These are phyloP conservation scores for Anableps anableps DNA, from an alignment of 2,797 vertebrate species.

Conservation along the genomic window DNA sequence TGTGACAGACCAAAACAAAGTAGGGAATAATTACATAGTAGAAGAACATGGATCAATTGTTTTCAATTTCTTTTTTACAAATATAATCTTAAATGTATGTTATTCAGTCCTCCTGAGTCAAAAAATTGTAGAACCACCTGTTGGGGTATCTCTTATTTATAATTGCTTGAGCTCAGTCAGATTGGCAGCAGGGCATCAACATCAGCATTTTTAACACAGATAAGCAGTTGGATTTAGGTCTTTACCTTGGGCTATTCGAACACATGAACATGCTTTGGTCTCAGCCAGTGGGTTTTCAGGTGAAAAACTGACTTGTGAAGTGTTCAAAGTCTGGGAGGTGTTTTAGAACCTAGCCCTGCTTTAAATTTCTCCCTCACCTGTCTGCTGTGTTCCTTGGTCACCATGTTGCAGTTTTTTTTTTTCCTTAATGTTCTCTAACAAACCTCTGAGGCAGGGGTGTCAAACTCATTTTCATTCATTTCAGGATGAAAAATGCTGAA, in stretches of 20 bases:
- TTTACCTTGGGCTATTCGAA: background rate
- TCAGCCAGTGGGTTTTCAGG: background rate
- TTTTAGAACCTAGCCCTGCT: background rate
- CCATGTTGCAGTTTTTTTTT: background rate
- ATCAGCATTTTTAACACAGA: background rate
- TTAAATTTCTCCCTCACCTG: background rate
- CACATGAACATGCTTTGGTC: background rate
- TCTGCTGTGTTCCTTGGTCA: background rate
- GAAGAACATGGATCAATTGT: no score
- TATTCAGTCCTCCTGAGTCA: no score
- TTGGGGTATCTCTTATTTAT: no score
- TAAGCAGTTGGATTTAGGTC: background rate
- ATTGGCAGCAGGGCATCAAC: no score
- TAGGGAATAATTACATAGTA: no score
- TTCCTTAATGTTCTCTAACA: background rate
- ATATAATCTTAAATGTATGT: no score
- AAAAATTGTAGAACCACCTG: no score
- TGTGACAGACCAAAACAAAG: no score
- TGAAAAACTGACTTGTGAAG: background rate
- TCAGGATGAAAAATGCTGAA: no score
- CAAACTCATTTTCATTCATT: no score
- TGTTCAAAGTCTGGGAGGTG: background rate
- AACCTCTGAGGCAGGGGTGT: background rate
- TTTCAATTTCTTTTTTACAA: no score
- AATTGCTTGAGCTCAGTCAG: no score